phyloP scores from a whole-genome alignment of 2,888 invertebrate species.

The Neria commutata region DNA sequence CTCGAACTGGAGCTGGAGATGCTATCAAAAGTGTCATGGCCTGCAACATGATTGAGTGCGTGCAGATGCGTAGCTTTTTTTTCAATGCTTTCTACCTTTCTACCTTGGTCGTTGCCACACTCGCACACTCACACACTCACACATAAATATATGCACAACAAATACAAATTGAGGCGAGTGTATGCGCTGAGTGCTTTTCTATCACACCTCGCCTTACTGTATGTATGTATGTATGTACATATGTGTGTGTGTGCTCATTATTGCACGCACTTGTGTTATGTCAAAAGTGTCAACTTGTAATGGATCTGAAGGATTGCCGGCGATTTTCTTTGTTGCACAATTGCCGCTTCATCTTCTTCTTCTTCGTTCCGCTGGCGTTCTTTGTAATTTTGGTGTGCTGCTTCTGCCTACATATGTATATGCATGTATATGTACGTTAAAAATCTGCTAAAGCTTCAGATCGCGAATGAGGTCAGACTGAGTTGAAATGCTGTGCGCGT shows the following conservation, averaged over 20 bases:
- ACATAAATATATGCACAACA: too few relatives aligned
- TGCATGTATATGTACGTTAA: neutral
- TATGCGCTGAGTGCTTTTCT: too few relatives aligned
- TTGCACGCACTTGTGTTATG: constrained; percentile 12
- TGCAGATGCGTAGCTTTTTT: neutral
- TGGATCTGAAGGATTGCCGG: constrained; percentile 1
- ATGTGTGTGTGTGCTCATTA: neutral
- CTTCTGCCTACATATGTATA: neutral
- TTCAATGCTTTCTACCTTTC: too few relatives aligned
- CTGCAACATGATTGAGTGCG: neutral
- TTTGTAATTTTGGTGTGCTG: neutral
- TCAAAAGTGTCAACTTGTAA: constrained; percentile 13
- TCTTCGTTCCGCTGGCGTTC: neutral
- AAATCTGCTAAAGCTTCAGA: neutral
- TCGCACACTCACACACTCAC: too few relatives aligned
- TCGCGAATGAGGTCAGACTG: neutral
- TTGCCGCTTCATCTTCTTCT: neutral
- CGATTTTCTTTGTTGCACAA: neutral
- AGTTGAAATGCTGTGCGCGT: neutral
- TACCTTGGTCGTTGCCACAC: too few relatives aligned
- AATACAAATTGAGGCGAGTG: too few relatives aligned
- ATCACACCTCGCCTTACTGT: neutral
- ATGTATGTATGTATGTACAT: neutral
- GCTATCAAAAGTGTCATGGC: constrained; percentile 3
- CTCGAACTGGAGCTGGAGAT: neutral